Evolutionary conservation across 2,797 vertebrate genomes (phyloP).

Genomic region (Ispidina lecontei): DNA sequence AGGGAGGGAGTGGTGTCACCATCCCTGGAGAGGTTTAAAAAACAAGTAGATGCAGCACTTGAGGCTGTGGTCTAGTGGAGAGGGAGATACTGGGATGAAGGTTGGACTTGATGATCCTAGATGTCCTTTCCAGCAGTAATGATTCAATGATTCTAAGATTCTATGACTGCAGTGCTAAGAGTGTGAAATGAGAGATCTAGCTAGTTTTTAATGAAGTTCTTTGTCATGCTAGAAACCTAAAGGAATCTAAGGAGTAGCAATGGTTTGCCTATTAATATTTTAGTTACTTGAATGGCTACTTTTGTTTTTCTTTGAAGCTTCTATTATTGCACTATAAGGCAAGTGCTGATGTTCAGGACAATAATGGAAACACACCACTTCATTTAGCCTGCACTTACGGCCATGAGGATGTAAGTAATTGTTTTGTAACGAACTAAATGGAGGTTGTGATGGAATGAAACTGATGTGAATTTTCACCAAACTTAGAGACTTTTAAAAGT

Average conservation of each 20-base stretch:
- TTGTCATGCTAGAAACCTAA: neutral
- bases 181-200: neutral
- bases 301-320: constrained; percentile 79
- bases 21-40: no score
- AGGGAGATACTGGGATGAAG: no score
- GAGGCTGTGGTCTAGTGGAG: no score
- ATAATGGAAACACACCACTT: constrained; percentile 91
- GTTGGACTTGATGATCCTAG: no score
- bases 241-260: neutral
- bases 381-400: constrained; percentile 95
- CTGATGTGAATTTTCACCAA: neutral
- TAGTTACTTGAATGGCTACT: constrained; percentile 5
- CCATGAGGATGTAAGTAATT: constrained; percentile 92
- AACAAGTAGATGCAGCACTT: no score
- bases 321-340: constrained; percentile 94
- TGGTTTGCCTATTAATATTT: neutral
- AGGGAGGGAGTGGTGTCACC: no score
- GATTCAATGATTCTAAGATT: no score
- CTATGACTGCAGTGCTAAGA: neutral
- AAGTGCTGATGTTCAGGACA: constrained; percentile 88
- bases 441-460: neutral
- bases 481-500: neutral
- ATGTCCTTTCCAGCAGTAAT: no score
- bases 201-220: neutral
- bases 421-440: constrained; percentile 23